A percentile compares a stretch with the other conserved stretches of the same genome.
These are phyloP conservation scores for Sapayoa aenigma DNA, from an alignment of 2,113 vertebrate genomes.

Conservation along the genomic window DNA sequence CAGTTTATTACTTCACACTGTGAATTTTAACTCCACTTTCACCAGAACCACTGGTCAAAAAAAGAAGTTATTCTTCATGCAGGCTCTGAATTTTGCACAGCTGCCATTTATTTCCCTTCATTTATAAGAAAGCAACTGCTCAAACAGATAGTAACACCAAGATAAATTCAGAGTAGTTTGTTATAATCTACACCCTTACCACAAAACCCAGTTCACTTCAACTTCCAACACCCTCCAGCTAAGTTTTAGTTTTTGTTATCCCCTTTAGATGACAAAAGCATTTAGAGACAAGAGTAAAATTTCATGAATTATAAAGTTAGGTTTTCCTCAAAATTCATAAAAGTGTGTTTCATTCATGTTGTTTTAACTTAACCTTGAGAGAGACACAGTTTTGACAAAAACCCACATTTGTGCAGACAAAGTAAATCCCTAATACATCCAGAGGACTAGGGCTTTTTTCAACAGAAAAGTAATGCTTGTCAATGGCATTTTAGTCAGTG, in stretches of 20 bases:
- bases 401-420: background rate
- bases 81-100: background rate
- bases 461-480: background rate
- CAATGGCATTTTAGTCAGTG: background rate
- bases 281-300: background rate
- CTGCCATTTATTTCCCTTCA: background rate
- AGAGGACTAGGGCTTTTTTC: background rate
- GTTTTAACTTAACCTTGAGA: background rate
- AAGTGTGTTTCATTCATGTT: background rate
- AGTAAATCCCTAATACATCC: background rate
- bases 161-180: background rate
- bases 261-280: background rate
- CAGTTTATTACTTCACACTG: background rate
- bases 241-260: background rate
- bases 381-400: background rate
- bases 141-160: background rate
- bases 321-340: background rate
- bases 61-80: background rate
- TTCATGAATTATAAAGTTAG: background rate
- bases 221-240: background rate
- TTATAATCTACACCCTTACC: background rate
- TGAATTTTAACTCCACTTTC: background rate
- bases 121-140: background rate
- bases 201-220: background rate
- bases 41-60: background rate